Evolutionary conservation across 1,140 invertebrate species (phyloP), one percentile per base, ranked within the genome.

Genomic region (Drosophila kepulauana): DNA sequence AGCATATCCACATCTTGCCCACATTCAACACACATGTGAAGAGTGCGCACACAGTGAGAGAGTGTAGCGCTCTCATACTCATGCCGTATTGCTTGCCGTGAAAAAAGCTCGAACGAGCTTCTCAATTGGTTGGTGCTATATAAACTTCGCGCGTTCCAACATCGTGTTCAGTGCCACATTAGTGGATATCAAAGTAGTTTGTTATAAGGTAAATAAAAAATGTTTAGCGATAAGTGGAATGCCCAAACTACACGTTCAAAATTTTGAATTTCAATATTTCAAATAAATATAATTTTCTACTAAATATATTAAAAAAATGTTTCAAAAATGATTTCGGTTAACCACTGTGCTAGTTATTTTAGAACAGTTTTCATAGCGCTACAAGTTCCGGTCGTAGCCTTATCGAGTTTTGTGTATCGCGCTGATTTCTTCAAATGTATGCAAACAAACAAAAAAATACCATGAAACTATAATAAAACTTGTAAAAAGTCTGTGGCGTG

Each of bases 171-270:
- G 82, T 88, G 67, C 80, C 84, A 87, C 84, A 88, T 80, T 82
- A 88, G 84, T 87, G 84, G 84, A 87, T 87, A 87, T 82, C 79
- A 88, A 73, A 87, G 84, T 87, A 87, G 84, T 87, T 87, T 87
- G 84, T 84, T 88, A 69, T 84, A 88, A 88, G 84, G 84, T 88
- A 87, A 87, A 72, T 88, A 87, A 87, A 72, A 28, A 61, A 61
- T 51, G 41, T 7, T 16, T 28, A 61, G 33, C 35, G 54, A 38
- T 57, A 67, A 73, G 64, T 64, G 63, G 43, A 62, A 75, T 57
- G 66, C 65, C 25, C 25, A 63, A 73, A 80, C 16, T 61, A 77
- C 63, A 75, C 51, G 52, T 74, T 74, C 57, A 59, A 68, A 41
- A 51, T 51, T 11, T 46, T 5, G 0, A 11, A 30, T 65, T 16